Evolutionary conservation across 2,113 vertebrate genomes (phyloP), one percentile per base, ranked within the genome.

Genomic region (Collichthys lucidus): DNA sequence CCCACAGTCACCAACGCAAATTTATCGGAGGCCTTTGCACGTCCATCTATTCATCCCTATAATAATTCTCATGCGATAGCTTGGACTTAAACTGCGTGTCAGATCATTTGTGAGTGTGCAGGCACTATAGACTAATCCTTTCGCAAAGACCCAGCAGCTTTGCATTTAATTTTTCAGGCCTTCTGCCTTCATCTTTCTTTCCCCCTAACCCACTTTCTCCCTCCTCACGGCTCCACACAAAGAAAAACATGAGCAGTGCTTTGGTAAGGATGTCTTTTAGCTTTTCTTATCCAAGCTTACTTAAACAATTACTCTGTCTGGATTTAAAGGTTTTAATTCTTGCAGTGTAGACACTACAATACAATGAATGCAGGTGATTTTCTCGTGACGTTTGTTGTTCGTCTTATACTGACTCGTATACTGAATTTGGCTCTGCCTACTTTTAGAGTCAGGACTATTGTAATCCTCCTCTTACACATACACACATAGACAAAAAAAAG

Each of bases 101-200:
- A 78, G 70, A 81, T 87, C 79, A 82, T 78, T 72, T 85, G 80
- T 56, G 22, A 80, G 56, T 22, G 72, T 74, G 85, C 42, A 29
- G 53, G n/a, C 74, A 85, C 63, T 44, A 65, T 19, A 46, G 80
- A 73, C 71, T 88, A 90, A 93, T 91, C 91, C 83, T 44, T 35
- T 82, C 53, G 42, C 86, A 82, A 71, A 87, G 74, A 89, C 55
- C 57, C 29, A 65, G 29, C 69, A 84, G 89, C 87, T 92, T 92
- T 88, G 79, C 88, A 82, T 92, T 86, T 29, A 5, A 89, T 88
- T 90, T 86, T 90, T 84, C 85, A 86, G 69, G 77, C 75, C 60
- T 19, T 86, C 80, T 79, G 79, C 62, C 72, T 82, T 84, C 84
- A 64, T 87, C 70, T 86, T 72, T 40, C 53, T 17, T 77, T 71